phyloP scores from a whole-genome alignment of 2,888 invertebrate species.

The Acronicta psi region DNA sequence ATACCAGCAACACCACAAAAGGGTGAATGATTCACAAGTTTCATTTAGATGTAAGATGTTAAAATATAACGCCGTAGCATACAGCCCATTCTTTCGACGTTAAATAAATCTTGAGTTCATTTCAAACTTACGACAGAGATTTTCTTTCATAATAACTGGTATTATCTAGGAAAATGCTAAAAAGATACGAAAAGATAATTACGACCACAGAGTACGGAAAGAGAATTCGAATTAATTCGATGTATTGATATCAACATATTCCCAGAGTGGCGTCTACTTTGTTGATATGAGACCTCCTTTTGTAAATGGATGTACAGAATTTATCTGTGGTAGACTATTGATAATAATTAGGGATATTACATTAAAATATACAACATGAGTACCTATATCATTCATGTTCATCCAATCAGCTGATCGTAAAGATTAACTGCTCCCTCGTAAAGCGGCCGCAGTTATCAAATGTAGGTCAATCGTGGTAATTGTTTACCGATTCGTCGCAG shows the following conservation, averaged over 20 bases:
- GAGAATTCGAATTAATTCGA: neutral
- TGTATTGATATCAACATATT: neutral
- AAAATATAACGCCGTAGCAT: constrained; percentile 4
- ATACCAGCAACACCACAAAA: constrained; percentile 37
- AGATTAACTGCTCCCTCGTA: constrained; percentile 39
- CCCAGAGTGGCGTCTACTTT: no score
- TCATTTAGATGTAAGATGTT: constrained; percentile 21
- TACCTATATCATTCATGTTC: constrained; percentile 26
- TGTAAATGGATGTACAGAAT: neutral
- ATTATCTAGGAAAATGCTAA: no score
- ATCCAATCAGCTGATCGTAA: constrained; percentile 41
- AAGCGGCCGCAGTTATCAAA: constrained; percentile 33
- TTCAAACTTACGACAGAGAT: neutral
- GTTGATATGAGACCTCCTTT: no score
- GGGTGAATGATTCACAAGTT: constrained; percentile 45
- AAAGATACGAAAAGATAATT: no score
- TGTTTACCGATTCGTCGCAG: constrained; percentile 26
- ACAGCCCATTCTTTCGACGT: neutral
- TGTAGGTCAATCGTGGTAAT: constrained; percentile 46
- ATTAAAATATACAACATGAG: constrained; percentile 11
- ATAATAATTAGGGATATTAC: neutral
- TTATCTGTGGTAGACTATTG: neutral
- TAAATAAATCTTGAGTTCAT: no score
- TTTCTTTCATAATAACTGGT: no score
- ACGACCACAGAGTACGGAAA: no score